phyloP scores from a whole-genome alignment of 2,888 invertebrate genomes.

The Aporophyla lueneburgensis region DNA sequence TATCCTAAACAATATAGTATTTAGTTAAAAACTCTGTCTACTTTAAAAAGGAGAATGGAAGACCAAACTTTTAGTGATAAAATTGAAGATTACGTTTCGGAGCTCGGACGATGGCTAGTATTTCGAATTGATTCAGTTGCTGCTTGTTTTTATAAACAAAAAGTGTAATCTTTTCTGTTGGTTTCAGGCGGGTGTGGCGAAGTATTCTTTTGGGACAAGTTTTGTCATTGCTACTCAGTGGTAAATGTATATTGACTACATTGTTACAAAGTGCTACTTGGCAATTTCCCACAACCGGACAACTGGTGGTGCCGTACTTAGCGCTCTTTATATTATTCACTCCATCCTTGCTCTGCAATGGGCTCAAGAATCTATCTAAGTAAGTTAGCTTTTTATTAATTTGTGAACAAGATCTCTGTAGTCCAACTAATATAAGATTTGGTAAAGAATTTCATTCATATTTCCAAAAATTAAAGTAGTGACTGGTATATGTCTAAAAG shows the following conservation, averaged over 20 bases:
- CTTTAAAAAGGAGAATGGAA: conserved; percentile 78
- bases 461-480: neutral
- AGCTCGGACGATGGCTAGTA: conserved; percentile 93
- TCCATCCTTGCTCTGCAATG: conserved; percentile 93
- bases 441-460: neutral
- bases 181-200: conserved; percentile 93
- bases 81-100: conserved; percentile 92
- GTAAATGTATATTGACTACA: conserved; percentile 94
- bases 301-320: conserved; percentile 95
- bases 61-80: conserved; percentile 91
- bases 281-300: conserved; percentile 94
- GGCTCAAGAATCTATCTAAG: conserved; percentile 92
- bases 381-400: conserved; percentile 81
- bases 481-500: neutral
- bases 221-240: conserved; percentile 94
- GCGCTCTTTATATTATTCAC: conserved; percentile 94
- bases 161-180: conserved; percentile 49
- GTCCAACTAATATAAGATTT: neutral
- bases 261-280: conserved; percentile 93
- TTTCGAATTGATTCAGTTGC: conserved; percentile 55
- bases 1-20: conserved; percentile 58
- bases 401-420: neutral
- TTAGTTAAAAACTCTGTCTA: conserved; percentile 55
- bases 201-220: conserved; percentile 94
- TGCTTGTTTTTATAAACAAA: conserved; percentile 33